Percentiles rank a stretch among this genome's conserved stretches.
Conservation (phyloP, 2,797 vertebrate genomes). For the Synanceia verrucosa region DNA sequence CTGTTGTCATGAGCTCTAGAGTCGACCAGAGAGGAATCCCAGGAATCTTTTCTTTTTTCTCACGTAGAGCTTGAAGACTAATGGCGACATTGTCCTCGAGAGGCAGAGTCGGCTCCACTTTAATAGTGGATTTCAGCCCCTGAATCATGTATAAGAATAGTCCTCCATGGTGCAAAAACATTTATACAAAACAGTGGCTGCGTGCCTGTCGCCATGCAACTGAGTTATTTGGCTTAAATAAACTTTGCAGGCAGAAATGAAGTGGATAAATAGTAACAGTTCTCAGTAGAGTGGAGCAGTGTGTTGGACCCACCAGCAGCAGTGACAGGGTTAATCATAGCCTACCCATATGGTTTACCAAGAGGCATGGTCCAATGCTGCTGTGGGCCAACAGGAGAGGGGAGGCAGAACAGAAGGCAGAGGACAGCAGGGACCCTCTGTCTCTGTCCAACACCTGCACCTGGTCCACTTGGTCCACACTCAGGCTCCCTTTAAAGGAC, state of each 20-base stretch:
- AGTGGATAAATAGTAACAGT: conserved; percentile 1
- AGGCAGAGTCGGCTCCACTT: conserved; percentile 36
- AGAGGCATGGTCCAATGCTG: conserved; percentile 78
- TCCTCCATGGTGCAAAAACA: conserved; percentile 33
- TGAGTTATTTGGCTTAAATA: conserved; percentile 30
- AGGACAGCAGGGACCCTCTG: conserved; percentile 68
- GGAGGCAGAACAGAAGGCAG: conserved; percentile 76
- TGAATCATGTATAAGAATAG: conserved; percentile 52
- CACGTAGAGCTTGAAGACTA: conserved; percentile 46
- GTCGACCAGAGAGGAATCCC: conserved; percentile 74
- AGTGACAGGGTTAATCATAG: conserved; percentile 78
- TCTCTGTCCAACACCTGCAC: conserved; percentile 77
- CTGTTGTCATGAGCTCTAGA: conserved; percentile 75
- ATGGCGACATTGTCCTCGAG: conserved; percentile 65
- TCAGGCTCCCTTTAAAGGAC: conserved; percentile 34
- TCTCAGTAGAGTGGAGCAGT: conserved; percentile 10
- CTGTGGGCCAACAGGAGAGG: conserved; percentile 77
- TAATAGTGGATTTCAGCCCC: conserved; percentile 45
- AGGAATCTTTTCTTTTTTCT: conserved; percentile 80
- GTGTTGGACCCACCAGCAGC: conserved; percentile 55
- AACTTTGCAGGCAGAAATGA: conserved; percentile 5
- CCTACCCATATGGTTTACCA: conserved; percentile 79
- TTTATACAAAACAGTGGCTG: conserved; percentile 13
- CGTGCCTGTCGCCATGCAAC: neutral
- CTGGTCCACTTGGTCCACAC: conserved; percentile 65